Evolutionary conservation across 2,113 vertebrate genomes (phyloP), one percentile per base, ranked within the genome.

Genomic region (Chaetodon auriga): DNA sequence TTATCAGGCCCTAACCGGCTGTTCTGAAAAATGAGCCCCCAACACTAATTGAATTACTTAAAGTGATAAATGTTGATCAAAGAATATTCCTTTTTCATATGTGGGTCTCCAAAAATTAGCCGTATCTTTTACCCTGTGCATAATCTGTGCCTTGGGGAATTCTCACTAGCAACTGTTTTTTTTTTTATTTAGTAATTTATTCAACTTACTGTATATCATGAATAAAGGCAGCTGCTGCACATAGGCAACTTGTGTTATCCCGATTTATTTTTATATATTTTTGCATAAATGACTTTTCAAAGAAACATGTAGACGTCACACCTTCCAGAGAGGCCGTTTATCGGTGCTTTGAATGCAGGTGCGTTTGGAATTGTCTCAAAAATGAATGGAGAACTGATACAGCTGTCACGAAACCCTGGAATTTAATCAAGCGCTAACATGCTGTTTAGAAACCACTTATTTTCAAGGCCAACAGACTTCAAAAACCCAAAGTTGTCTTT

Each of bases 11-110:
- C 35, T 73, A 80, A 86, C 75, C 65, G 70, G 73, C 51, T 75
- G 72, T 73, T 84, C 38, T 66, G 54, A 85, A 78, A 76, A 88
- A 70, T 65, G 43, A 86, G 51, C 68, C 80, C 30, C 60, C 64
- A 19, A 58, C 65, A 45, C 57, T 85, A 83, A 89, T 88, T 85
- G 15, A 90, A 93, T 93, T 89, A 84, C 78, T 80, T 82, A 60
- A 86, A 83, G 58, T 75, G 64, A 90, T 92, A 89, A 86, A 91
- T 81, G 90, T 88, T 90, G 75, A 92, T 90, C 82, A 91, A 87
- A 90, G 70, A 64, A 82, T 65, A 80, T 83, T 74, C 61, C 41
- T 87, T 92, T 80, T 85, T 90, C 85, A 83, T 65, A 82, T 86
- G 66, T 45, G 63, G 74, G 8, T 89, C 74, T 80, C 21, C 58